Evolutionary conservation across 2,797 vertebrate species (phyloP).

Genomic region (Gymnoscopelus microlampas): DNA sequence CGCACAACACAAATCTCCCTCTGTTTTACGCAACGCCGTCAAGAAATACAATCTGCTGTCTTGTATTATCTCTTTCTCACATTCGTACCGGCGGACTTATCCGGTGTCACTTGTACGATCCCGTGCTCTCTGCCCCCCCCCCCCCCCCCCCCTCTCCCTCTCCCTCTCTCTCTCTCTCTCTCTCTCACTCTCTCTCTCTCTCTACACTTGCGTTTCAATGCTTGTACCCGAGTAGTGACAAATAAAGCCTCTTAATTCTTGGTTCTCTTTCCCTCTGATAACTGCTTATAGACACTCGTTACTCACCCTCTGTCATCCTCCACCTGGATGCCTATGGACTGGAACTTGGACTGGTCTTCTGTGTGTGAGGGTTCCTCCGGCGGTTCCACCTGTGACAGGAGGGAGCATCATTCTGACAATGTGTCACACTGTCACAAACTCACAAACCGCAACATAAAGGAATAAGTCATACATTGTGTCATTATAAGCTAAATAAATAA

Average conservation of each 20-base stretch:
- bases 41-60: too few relatives aligned
- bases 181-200: slow-evolving; percentile 16
- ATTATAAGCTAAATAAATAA: neutral
- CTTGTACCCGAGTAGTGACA: too few relatives aligned
- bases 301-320: slow-evolving; percentile 94
- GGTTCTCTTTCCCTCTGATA: neutral
- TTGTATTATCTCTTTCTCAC: slow-evolving; percentile 16
- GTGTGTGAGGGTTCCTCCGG: slow-evolving; percentile 82
- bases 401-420: too few relatives aligned
- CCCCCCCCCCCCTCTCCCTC: neutral
- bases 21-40: slow-evolving; percentile 24
- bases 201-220: neutral
- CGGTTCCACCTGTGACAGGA: slow-evolving; percentile 88
- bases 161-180: slow-evolving; percentile 11
- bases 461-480: too few relatives aligned
- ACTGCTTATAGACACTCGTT: slow-evolving; percentile 41
- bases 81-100: slow-evolving; percentile 42
- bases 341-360: slow-evolving; percentile 93
- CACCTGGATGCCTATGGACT: slow-evolving; percentile 98
- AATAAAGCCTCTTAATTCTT: neutral
- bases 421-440: too few relatives aligned
- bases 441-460: too few relatives aligned
- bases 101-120: slow-evolving; percentile 30
- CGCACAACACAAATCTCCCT: slow-evolving; percentile 47
- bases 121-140: neutral